phyloP scores from a whole-genome alignment of 2,113 vertebrate genomes.

The Tiliqua scincoides region DNA sequence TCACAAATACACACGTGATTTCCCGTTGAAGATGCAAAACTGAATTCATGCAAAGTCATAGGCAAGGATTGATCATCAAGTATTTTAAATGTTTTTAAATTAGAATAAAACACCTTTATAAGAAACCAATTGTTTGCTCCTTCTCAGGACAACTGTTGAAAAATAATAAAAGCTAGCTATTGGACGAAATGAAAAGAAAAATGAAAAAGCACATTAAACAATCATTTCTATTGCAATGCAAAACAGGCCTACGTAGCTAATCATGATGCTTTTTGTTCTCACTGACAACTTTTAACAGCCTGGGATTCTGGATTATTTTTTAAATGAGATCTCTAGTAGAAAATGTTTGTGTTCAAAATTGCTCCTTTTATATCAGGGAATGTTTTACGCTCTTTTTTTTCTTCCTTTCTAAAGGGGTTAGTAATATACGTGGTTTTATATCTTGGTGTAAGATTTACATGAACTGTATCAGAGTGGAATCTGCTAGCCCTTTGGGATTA shows the following conservation, averaged over 20 bases:
- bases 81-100: not conserved
- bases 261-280: constrained; percentile 1
- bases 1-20: not conserved
- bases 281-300: not conserved
- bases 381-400: not conserved
- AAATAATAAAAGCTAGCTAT: constrained; percentile 18
- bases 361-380: not conserved
- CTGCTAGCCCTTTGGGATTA: constrained; percentile 2
- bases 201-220: not conserved
- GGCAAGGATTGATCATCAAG: not conserved
- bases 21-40: not conserved
- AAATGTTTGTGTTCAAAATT: not conserved
- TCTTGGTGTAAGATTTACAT: not conserved
- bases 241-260: constrained; percentile 23
- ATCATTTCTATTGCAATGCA: not conserved
- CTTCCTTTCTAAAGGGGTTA: constrained; percentile 5
- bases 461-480: not conserved
- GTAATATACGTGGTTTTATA: not conserved
- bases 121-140: constrained; percentile 23
- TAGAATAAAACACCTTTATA: constrained; percentile 1
- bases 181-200: constrained; percentile 2
- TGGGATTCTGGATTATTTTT: not conserved
- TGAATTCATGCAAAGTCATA: not conserved
- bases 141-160: constrained; percentile 10
- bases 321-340: not conserved